phyloP scores from a whole-genome alignment of 2,113 vertebrate species.

The Coptodon bakossiorum region DNA sequence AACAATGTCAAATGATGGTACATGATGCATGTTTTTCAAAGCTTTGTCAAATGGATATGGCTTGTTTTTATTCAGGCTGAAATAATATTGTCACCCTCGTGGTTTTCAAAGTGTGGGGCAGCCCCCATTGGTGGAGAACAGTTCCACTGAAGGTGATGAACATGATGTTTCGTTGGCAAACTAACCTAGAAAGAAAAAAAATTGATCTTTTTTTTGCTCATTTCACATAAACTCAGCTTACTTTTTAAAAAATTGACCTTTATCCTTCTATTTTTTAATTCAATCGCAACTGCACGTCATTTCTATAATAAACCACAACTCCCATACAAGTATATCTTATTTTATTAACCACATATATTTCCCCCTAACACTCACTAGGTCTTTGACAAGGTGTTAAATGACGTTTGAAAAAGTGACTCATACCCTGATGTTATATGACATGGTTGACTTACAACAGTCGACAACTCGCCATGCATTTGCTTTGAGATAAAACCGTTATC shows the following conservation, averaged over 20 bases:
- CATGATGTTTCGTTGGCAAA: neutral
- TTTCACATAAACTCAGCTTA: neutral
- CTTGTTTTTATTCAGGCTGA: constrained; percentile 84
- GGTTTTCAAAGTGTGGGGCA: neutral
- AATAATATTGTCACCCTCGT: constrained; percentile 67
- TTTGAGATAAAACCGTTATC: constrained; percentile 63
- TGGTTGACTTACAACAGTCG: constrained; percentile 47
- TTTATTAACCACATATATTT: constrained; percentile 13
- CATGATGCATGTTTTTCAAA: constrained; percentile 79
- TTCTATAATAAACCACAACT: neutral
- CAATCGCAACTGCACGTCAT: neutral
- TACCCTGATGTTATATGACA: constrained; percentile 51
- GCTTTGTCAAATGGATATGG: constrained; percentile 79
- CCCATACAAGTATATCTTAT: neutral
- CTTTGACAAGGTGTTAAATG: constrained; percentile 52
- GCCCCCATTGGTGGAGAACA: neutral
- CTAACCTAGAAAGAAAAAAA: neutral
- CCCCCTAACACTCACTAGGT: neutral
- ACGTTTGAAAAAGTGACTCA: constrained; percentile 36
- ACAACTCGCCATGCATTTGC: constrained; percentile 50
- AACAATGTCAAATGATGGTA: constrained; percentile 58
- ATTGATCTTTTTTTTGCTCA: neutral
- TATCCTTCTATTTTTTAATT: neutral
- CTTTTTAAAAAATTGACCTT: neutral
- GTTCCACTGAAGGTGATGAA: neutral